phyloP scores from a whole-genome alignment of 1,140 invertebrate genomes.

The Saccostrea echinata region DNA sequence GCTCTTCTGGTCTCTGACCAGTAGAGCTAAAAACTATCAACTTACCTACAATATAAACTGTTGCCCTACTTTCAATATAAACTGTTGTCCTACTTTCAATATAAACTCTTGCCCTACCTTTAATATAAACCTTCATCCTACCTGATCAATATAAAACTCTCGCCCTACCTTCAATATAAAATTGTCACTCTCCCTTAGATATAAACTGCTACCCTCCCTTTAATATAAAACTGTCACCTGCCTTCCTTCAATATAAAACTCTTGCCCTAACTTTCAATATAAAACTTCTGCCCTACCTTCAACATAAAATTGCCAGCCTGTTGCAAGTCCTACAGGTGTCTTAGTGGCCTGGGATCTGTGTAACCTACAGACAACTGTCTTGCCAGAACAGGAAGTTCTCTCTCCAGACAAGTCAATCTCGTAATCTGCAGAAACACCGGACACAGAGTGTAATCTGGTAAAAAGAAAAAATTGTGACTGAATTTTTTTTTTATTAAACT shows the following conservation, averaged over 20 bases:
- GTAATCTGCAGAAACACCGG: conserved; percentile 52
- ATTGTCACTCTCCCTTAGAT: conserved; percentile 57
- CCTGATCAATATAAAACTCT: too few relatives aligned
- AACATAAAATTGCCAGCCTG: conserved; percentile 63
- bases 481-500: too few relatives aligned
- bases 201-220: too few relatives aligned
- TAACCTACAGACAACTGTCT: conserved; percentile 65
- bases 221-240: too few relatives aligned
- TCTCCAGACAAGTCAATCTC: conserved; percentile 60
- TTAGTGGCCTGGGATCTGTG: conserved; percentile 55
- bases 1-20: too few relatives aligned
- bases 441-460: conserved; percentile 44
- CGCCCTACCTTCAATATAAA: conserved; percentile 70
- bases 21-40: too few relatives aligned
- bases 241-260: conserved; percentile 59
- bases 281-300: conserved; percentile 59
- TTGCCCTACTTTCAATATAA: too few relatives aligned
- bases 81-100: too few relatives aligned
- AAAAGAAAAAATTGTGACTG: conserved; percentile 5
- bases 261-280: too few relatives aligned
- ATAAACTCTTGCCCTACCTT: too few relatives aligned
- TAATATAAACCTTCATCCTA: too few relatives aligned
- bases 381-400: conserved; percentile 36
- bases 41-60: too few relatives aligned
- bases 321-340: conserved; percentile 44